These are phyloP conservation scores for Athripsodes cinereus DNA, from an alignment of 2,888 invertebrate genomes.

Conservation along the genomic window DNA sequence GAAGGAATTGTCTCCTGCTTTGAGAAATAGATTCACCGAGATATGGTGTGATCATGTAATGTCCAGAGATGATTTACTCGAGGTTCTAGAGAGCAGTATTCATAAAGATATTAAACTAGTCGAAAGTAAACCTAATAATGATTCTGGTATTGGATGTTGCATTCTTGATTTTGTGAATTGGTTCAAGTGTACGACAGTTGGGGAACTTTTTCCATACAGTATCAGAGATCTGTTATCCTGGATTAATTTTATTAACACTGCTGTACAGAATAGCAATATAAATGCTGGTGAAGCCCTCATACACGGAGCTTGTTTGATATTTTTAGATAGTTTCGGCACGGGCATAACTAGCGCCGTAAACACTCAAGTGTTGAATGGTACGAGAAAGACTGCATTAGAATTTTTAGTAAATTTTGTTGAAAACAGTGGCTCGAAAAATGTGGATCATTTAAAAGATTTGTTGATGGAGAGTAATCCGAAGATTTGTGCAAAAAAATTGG, in stretches of 20 bases:
- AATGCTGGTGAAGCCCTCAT: slow-evolving; percentile 64
- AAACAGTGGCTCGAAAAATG: slow-evolving; percentile 38
- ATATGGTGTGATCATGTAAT: slow-evolving; percentile 91
- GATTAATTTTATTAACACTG: slow-evolving; percentile 81
- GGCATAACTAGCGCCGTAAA: slow-evolving; percentile 69
- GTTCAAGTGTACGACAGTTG: slow-evolving; percentile 65
- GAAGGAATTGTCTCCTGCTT: slow-evolving; percentile 95
- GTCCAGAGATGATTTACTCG: slow-evolving; percentile 64
- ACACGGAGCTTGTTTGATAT: slow-evolving; percentile 87
- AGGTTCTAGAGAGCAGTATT: slow-evolving; percentile 79
- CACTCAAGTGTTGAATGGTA: slow-evolving; percentile 40
- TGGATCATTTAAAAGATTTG: slow-evolving; percentile 35
- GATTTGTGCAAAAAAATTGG: slow-evolving; percentile 38
- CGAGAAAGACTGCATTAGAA: slow-evolving; percentile 48
- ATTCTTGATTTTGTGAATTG: slow-evolving; percentile 78
- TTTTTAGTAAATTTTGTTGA: slow-evolving; percentile 53
- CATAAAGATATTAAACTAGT: slow-evolving; percentile 47
- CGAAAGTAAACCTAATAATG: slow-evolving; percentile 46
- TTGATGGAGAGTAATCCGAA: slow-evolving; percentile 36
- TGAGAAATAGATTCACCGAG: slow-evolving; percentile 96
- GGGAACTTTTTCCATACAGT: slow-evolving; percentile 75
- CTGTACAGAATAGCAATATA: slow-evolving; percentile 41
- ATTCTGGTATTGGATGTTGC: slow-evolving; percentile 56
- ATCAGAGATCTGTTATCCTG: slow-evolving; percentile 90
- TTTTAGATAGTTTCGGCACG: slow-evolving; percentile 86